These are phyloP conservation scores for Cosmorhoe ocellata DNA, from an alignment of 2,888 invertebrate species.

Conservation along the genomic window DNA sequence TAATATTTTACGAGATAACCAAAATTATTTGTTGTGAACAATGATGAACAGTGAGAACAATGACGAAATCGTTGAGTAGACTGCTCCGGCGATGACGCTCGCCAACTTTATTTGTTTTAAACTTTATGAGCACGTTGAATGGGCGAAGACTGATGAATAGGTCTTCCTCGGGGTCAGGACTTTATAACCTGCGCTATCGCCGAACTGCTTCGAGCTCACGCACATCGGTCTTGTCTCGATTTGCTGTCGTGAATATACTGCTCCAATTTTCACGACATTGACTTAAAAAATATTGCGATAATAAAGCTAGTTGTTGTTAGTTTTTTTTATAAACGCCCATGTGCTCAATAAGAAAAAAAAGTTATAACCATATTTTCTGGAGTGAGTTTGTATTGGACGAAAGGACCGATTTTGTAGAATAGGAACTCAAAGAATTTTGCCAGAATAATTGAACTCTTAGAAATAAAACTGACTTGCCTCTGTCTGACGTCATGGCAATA, in stretches of 20 bases:
- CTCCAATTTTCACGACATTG: conserved; percentile 34
- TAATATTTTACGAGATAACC: too few relatives aligned
- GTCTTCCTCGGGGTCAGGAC: too few relatives aligned
- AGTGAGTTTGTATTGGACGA: too few relatives aligned
- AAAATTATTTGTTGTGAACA: too few relatives aligned
- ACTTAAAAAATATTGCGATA: conserved; percentile 11
- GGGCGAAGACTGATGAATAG: background rate
- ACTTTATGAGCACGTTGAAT: background rate
- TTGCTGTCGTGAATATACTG: background rate
- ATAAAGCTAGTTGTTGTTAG: background rate
- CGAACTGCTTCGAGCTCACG: background rate
- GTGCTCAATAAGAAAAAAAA: background rate
- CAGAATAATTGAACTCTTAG: too few relatives aligned
- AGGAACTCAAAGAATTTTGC: too few relatives aligned
- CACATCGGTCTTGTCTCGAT: background rate
- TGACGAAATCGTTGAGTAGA: too few relatives aligned
- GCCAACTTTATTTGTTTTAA: too few relatives aligned
- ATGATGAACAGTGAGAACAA: too few relatives aligned
- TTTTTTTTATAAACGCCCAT: background rate
- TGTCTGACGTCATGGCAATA: conserved; percentile 88
- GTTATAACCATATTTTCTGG: background rate
- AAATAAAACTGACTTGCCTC: conserved; percentile 59
- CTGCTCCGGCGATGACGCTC: too few relatives aligned
- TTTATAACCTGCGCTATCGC: conserved; percentile 12
- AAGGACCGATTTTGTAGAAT: too few relatives aligned